phyloP scores from a whole-genome alignment of 2,113 vertebrate species.

The Columbina picui region DNA sequence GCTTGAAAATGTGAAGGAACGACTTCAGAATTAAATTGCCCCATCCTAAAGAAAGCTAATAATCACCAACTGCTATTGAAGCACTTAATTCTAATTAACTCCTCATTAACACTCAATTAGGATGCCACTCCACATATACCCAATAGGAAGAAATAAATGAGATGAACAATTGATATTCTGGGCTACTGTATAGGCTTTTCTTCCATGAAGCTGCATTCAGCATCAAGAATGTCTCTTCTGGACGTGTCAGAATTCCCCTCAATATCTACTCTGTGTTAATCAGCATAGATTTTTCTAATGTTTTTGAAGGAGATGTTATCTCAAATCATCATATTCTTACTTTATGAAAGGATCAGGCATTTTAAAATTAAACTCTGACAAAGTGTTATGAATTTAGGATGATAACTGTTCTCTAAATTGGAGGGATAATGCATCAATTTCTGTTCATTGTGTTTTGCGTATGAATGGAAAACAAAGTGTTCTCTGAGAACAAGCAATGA shows the following conservation, averaged over 20 bases:
- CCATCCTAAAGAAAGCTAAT: slow-evolving; percentile 44
- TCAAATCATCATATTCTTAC: not conserved
- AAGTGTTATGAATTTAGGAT: not conserved
- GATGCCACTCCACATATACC: slow-evolving; percentile 37
- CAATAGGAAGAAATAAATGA: slow-evolving; percentile 54
- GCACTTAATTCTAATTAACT: slow-evolving; percentile 57
- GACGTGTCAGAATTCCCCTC: not conserved
- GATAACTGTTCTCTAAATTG: not conserved
- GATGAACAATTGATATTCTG: slow-evolving; percentile 24
- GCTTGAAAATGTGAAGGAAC: slow-evolving; percentile 8
- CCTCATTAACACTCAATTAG: slow-evolving; percentile 55
- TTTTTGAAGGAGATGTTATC: not conserved
- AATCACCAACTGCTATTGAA: slow-evolving; percentile 33
- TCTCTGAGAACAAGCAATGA: not conserved
- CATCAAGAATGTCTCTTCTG: not conserved
- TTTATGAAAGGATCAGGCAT: not conserved
- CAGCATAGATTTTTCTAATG: not conserved
- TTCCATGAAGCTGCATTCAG: not conserved
- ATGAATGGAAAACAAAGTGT: not conserved
- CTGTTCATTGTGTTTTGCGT: not conserved
- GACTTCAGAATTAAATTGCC: slow-evolving; percentile 34
- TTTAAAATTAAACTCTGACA: not conserved
- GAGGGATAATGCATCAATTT: not conserved
- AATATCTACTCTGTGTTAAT: not conserved
- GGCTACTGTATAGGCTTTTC: not conserved